Percentiles rank a stretch among this genome's conserved stretches.
Conservation (phyloP, 2,888 invertebrate species). For the Cerastis leucographa region DNA sequence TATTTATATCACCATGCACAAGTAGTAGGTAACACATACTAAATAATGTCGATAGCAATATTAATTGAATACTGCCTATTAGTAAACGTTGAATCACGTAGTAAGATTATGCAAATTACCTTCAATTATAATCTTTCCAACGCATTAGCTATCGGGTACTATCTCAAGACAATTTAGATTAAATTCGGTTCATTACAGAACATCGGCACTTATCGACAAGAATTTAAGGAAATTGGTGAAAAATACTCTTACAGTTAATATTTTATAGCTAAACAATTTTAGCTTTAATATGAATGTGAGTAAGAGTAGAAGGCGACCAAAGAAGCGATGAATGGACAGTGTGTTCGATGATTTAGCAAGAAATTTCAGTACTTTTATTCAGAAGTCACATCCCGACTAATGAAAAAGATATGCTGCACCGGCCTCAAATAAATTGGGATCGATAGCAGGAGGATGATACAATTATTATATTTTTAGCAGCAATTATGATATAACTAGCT, state of each 20-base stretch:
- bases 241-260: neutral
- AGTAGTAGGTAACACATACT: neutral
- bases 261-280: neutral
- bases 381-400: neutral
- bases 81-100: slow-evolving; percentile 41
- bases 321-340: neutral
- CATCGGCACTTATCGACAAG: neutral
- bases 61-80: slow-evolving; percentile 6
- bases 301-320: neutral
- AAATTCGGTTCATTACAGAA: slow-evolving; percentile 27
- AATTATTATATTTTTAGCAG: neutral
- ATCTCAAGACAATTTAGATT: slow-evolving; percentile 49
- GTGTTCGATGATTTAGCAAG: neutral
- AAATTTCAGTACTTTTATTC: neutral
- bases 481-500: neutral
- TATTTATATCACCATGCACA: neutral
- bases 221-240: slow-evolving; percentile 9
- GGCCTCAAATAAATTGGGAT: neutral
- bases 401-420: neutral
- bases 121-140: slow-evolving; percentile 21
- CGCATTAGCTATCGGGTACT: slow-evolving; percentile 34
- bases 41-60: slow-evolving; percentile 27
- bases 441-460: neutral
- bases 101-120: slow-evolving; percentile 50
- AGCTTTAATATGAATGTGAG: neutral